phyloP scores from a whole-genome alignment of 1,140 invertebrate genomes.

The Drosophila santomea region DNA sequence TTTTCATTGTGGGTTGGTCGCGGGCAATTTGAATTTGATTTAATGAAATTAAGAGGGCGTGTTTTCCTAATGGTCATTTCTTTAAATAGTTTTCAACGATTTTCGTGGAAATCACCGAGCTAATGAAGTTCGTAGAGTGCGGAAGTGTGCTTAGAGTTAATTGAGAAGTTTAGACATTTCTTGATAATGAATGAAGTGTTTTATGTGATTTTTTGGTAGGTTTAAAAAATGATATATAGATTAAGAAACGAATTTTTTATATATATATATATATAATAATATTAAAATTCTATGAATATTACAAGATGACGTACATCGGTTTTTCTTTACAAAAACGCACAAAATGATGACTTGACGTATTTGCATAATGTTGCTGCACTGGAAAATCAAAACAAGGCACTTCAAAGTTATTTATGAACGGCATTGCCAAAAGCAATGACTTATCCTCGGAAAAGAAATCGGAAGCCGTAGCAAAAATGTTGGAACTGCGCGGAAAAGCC shows the following conservation, averaged over 20 bases:
- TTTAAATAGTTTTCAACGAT: constrained; percentile 38
- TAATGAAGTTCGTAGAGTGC: constrained; percentile 25
- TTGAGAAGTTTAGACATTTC: neutral
- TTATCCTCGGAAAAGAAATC: constrained; percentile 13
- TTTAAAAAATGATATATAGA: too few relatives aligned
- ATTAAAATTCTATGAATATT: too few relatives aligned
- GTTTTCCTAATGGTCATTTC: constrained; percentile 49
- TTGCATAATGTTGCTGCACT: constrained; percentile 26
- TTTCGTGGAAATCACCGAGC: constrained; percentile 6
- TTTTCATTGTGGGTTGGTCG: constrained; percentile 37
- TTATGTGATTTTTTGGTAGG: neutral
- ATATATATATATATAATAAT: too few relatives aligned
- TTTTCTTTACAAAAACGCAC: neutral
- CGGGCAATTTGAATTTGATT: constrained; percentile 62
- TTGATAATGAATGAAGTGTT: neutral
- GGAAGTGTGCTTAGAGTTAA: constrained; percentile 1
- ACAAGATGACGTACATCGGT: too few relatives aligned
- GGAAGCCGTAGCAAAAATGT: constrained; percentile 7
- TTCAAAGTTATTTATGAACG: constrained; percentile 47
- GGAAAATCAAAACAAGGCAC: constrained; percentile 42
- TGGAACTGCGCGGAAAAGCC: constrained; percentile 22
- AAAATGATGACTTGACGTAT: constrained; percentile 14
- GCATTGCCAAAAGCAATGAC: constrained; percentile 20
- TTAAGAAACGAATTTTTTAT: neutral
- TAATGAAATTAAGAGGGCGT: constrained; percentile 62